Evolutionary conservation across 2,888 invertebrate species (phyloP).

Genomic region (Autographa gamma): DNA sequence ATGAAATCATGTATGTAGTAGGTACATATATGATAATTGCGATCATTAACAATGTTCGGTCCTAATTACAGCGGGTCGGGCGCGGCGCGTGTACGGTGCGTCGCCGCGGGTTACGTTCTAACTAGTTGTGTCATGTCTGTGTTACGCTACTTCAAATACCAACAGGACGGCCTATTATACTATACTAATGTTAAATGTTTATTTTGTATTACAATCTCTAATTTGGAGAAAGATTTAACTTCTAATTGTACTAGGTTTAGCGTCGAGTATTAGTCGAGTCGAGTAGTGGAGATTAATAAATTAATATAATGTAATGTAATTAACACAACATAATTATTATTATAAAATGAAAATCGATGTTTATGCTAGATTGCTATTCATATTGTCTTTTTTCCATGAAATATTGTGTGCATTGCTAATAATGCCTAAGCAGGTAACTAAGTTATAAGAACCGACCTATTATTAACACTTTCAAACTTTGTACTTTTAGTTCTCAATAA

Average conservation of each 20-base stretch:
- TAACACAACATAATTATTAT: too few species aligned
- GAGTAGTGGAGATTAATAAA: too few species aligned
- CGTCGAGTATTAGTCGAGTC: too few species aligned
- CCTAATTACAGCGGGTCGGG: slow-evolving; percentile 6
- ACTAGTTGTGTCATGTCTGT: slow-evolving; percentile 16
- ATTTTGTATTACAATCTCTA: neutral
- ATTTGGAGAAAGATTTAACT: neutral
- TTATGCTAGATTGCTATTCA: too few species aligned
- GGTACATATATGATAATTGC: neutral
- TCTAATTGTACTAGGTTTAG: neutral
- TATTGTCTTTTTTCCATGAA: too few species aligned
- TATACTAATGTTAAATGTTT: neutral
- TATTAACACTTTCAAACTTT: too few species aligned
- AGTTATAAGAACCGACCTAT: too few species aligned
- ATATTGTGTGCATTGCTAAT: too few species aligned
- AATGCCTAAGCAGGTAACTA: too few species aligned
- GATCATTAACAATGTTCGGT: neutral
- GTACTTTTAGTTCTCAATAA: too few species aligned
- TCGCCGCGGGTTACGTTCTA: slow-evolving; percentile 8
- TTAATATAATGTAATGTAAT: too few species aligned
- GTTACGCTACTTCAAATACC: slow-evolving; percentile 6
- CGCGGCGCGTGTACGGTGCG: neutral
- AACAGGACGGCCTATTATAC: neutral
- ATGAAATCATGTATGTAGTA: neutral
- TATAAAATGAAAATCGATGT: too few species aligned